These are phyloP conservation scores for Alethe diademata DNA, from an alignment of 2,113 vertebrate species.

Conservation along the genomic window DNA sequence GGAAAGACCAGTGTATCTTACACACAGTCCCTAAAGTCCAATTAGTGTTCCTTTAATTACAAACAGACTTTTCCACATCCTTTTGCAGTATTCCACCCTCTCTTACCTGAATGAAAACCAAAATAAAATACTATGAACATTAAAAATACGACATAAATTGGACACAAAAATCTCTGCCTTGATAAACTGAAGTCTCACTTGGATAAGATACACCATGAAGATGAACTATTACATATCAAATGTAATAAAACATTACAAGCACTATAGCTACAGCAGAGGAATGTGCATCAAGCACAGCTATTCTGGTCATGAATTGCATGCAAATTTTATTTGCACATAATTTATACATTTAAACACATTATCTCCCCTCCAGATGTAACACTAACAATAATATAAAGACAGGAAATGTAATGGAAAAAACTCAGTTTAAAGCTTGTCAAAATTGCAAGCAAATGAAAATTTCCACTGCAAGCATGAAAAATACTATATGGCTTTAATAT, in stretches of 20 bases:
- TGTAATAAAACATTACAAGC: background rate
- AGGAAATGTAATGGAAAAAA: background rate
- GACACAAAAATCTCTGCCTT: background rate
- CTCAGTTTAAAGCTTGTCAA: background rate
- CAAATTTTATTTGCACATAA: background rate
- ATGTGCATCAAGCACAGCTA: background rate
- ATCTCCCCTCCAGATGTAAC: background rate
- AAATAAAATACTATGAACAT: background rate
- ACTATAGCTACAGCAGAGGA: background rate
- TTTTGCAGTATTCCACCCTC: slow-evolving; percentile 2
- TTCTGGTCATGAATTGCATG: background rate
- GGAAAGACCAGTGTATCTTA: slow-evolving; percentile 48
- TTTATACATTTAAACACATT: background rate
- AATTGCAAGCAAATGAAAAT: slow-evolving; percentile 4
- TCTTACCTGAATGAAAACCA: slow-evolving; percentile 39
- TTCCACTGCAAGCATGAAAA: background rate
- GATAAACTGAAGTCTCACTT: background rate
- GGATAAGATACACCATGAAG: background rate
- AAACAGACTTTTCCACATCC: slow-evolving; percentile 66
- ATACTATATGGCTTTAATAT: background rate
- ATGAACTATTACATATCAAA: background rate
- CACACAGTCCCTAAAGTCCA: slow-evolving; percentile 44
- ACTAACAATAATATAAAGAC: background rate
- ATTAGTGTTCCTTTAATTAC: slow-evolving; percentile 52
- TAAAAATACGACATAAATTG: background rate